Conservation (phyloP, 2,113 vertebrate genomes). For the Chaetodon auriga region DNA sequence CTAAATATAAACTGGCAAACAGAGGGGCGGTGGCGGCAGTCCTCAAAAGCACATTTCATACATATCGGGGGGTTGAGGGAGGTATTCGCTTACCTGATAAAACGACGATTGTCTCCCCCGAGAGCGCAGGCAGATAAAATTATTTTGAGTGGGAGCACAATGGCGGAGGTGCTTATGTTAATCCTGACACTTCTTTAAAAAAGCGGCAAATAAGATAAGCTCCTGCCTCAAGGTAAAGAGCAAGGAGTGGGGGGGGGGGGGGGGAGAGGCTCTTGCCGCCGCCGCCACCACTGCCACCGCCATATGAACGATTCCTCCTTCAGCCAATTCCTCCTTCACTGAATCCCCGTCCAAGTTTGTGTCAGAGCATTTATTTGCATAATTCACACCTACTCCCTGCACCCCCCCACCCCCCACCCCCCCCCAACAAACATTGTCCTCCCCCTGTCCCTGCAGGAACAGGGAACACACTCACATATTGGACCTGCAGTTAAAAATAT, state of each 20-base stretch:
- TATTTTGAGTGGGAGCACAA: slow-evolving; percentile 81
- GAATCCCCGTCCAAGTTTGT: slow-evolving; percentile 75
- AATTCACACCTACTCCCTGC: slow-evolving; percentile 82
- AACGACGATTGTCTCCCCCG: slow-evolving; percentile 75
- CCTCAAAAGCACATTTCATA: slow-evolving; percentile 90
- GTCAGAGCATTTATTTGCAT: slow-evolving; percentile 78
- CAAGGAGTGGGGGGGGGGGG: background rate
- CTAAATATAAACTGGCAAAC: slow-evolving; percentile 94
- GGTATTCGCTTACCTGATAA: slow-evolving; percentile 94
- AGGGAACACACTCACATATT: slow-evolving; percentile 1
- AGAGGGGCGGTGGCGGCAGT: slow-evolving; percentile 85
- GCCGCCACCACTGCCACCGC: background rate
- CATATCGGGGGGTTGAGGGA: slow-evolving; percentile 73
- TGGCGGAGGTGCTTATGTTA: slow-evolving; percentile 84
- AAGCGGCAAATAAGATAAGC: slow-evolving; percentile 79
- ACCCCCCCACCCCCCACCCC: background rate
- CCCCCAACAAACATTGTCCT: slow-evolving; percentile 41
- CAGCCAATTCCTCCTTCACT: slow-evolving; percentile 61
- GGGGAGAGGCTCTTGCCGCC: background rate
- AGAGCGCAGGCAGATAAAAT: slow-evolving; percentile 75
- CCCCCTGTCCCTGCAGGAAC: slow-evolving; percentile 38
- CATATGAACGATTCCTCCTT: slow-evolving; percentile 51
- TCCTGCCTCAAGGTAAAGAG: slow-evolving; percentile 78
- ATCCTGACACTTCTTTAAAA: slow-evolving; percentile 77
- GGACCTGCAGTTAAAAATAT: slow-evolving; percentile 12